Evolutionary conservation across 2,113 vertebrate species (phyloP).

Genomic region (Urocynchramus pylzowi): DNA sequence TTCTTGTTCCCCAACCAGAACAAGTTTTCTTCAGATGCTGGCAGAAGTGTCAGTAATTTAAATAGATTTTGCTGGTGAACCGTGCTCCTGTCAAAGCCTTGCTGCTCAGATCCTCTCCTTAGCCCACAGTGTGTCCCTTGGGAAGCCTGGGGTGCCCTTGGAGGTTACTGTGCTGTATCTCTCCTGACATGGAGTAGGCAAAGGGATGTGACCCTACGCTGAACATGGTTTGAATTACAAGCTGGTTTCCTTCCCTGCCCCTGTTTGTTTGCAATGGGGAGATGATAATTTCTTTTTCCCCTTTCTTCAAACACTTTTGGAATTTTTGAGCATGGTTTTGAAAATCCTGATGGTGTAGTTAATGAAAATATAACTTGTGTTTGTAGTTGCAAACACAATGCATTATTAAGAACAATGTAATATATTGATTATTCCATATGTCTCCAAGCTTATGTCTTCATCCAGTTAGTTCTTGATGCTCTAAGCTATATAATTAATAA

Average conservation of each 20-base stretch:
- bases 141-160: neutral
- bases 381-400: neutral
- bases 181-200: neutral
- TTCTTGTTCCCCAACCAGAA: neutral
- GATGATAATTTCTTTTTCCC: neutral
- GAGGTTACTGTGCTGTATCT: neutral
- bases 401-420: neutral
- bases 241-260: neutral
- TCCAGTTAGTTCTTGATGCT: neutral
- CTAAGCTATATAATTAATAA: neutral
- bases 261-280: neutral
- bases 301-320: neutral
- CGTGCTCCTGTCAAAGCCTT: neutral
- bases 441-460: neutral
- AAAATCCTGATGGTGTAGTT: neutral
- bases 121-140: neutral
- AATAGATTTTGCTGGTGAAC: neutral
- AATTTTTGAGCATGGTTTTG: neutral
- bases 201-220: neutral
- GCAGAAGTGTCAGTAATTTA: neutral
- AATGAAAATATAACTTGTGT: neutral
- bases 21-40: neutral
- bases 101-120: neutral
- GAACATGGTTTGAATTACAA: accelerated
- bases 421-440: neutral